Evolutionary conservation across 2,888 invertebrate species (phyloP), one percentile per base, ranked within the genome.

Genomic region (Autographa gamma): DNA sequence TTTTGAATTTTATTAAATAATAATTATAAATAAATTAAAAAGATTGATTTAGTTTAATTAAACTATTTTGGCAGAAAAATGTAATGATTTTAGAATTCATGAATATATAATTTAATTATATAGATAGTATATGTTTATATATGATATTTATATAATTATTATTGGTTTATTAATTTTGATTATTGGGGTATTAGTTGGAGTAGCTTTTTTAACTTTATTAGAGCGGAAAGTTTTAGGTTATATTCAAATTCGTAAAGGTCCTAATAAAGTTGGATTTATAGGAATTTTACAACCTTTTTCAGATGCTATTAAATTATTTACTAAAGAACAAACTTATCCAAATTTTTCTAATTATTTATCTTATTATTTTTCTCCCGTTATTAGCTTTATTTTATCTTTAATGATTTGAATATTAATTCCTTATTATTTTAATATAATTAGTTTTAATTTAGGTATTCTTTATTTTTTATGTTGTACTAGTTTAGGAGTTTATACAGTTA

Each of bases 201-300:
- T 97, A 18, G 97, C 97, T 85, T 97, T 97, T 96, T 96, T 97
- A 88, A 97, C 97, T 85, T 96, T 97, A 92, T 93, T 97, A 84
- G 97, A 98, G 66, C 97, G 97, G 2, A 97, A 97, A 79, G 94
- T 97, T 85, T 96, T 97, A 92, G 96, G 97, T 0, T 97, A 97
- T 95, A 96, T 97, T 94, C 97, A 97, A 91, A 93, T 97, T 93
- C 97, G 97, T 19, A 97, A 97, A 85, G 97, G 97, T 0, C 97
- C 97, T 31, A 97, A 97, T 96, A 97, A 97, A 84, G 96, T 97
- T 1, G 96, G 97, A 0, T 85, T 96, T 81, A 85, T 95, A 48
- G 97, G 97, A 0, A 85, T 97, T 88, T 91, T 96, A 73, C 97
- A 97, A 77, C 97, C 97, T 89, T 97, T 97, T 96, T 96, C 96